These are phyloP conservation scores for Sitta carolinensis DNA, from an alignment of 2,797 vertebrate species.

Conservation along the genomic window DNA sequence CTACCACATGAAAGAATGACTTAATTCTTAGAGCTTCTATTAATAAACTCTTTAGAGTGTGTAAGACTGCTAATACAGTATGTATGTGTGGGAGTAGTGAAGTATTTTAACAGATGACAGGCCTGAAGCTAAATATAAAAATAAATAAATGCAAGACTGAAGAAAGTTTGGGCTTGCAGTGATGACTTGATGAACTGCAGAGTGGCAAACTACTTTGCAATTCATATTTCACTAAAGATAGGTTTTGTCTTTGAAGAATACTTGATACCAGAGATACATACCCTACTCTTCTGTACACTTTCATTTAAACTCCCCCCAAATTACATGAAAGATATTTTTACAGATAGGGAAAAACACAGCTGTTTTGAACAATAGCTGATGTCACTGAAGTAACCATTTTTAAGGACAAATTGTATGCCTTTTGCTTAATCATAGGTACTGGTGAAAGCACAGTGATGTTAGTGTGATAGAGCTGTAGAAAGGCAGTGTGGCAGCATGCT, in stretches of 20 bases:
- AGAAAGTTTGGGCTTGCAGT: constrained; percentile 17
- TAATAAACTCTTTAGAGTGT: constrained; percentile 20
- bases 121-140: not conserved
- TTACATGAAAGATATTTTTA: constrained; percentile 10
- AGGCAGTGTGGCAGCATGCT: constrained; percentile 72
- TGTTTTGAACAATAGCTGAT: constrained; percentile 20
- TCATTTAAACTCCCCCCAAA: not conserved
- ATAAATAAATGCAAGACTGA: constrained; percentile 13
- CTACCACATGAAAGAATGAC: constrained; percentile 16
- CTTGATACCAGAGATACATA: not conserved
- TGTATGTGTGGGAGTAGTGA: not conserved
- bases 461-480: constrained; percentile 63
- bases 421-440: constrained; percentile 59
- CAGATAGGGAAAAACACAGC: constrained; percentile 33
- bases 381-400: constrained; percentile 46
- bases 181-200: not conserved
- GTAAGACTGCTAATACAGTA: not conserved
- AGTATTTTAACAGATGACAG: constrained; percentile 27
- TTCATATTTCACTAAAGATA: constrained; percentile 5
- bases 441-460: constrained; percentile 63
- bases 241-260: constrained; percentile 1
- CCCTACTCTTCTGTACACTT: not conserved
- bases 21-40: constrained; percentile 49
- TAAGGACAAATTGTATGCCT: constrained; percentile 65
- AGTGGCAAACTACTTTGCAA: not conserved